Conservation (phyloP, 2,888 invertebrate species). For the Chalcosyrphus nemorum region DNA sequence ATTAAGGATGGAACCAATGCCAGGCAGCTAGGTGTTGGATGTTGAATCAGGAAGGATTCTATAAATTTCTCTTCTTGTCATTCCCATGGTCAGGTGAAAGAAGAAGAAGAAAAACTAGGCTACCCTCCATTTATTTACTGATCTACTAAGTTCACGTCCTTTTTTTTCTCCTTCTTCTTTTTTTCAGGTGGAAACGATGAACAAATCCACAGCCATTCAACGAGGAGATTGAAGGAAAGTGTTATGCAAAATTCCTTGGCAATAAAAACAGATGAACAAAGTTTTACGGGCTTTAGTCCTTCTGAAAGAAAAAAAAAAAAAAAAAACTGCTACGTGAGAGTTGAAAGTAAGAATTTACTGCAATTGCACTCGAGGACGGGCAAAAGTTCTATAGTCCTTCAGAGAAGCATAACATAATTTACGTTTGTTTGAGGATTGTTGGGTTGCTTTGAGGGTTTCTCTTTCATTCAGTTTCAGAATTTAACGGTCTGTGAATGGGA, state of each 20-base stretch:
- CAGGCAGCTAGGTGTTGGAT: not conserved
- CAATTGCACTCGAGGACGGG: conserved; percentile 5
- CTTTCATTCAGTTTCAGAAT: not conserved
- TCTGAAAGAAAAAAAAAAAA: too few species aligned
- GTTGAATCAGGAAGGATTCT: not conserved
- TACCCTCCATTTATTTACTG: conserved; percentile 1
- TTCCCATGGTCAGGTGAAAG: not conserved
- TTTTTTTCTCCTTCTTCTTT: too few species aligned
- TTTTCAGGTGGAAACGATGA: not conserved
- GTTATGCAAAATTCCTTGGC: conserved; percentile 16
- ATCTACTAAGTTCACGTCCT: not conserved
- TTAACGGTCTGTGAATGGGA: not conserved
- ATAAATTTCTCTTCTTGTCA: conserved; percentile 8
- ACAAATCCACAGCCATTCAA: conserved; percentile 17
- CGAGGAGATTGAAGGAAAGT: not conserved
- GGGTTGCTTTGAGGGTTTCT: not conserved
- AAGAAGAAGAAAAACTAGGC: not conserved
- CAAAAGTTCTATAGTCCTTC: not conserved
- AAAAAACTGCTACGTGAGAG: conserved; percentile 23
- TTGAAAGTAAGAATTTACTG: conserved; percentile 30
- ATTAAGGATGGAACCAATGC: not conserved
- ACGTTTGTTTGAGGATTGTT: conserved; percentile 11
- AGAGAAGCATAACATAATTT: conserved; percentile 23
- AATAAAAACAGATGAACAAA: conserved; percentile 27
- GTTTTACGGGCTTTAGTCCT: conserved; percentile 1